phyloP scores from a whole-genome alignment of 2,113 vertebrate species.

The Acinonyx jubatus region DNA sequence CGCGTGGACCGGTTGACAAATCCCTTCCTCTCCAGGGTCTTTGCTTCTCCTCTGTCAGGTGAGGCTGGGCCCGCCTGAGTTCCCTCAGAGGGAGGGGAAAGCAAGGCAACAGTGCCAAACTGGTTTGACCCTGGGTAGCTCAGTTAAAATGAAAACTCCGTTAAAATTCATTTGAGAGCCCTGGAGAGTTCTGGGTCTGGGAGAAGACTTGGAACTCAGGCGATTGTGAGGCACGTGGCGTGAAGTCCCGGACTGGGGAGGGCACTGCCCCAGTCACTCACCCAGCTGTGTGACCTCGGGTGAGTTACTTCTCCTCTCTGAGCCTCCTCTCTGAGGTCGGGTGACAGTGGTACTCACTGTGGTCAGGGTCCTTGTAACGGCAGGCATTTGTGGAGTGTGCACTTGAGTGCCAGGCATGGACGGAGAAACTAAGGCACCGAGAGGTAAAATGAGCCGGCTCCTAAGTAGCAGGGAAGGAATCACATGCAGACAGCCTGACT shows the following conservation, averaged over 20 bases:
- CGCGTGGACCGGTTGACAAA: neutral
- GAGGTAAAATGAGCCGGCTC: neutral
- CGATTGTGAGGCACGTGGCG: rapidly evolving
- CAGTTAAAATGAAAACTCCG: neutral
- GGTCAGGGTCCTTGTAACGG: neutral
- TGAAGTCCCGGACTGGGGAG: neutral
- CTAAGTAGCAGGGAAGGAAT: neutral
- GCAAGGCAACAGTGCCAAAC: neutral
- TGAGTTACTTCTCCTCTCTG: neutral
- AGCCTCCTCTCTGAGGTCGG: neutral
- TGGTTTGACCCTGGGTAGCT: neutral
- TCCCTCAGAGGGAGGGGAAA: neutral
- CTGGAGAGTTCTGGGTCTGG: neutral
- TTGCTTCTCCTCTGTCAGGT: neutral
- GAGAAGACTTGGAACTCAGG: neutral
- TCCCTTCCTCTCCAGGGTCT: neutral
- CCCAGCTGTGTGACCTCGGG: neutral
- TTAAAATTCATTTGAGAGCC: neutral
- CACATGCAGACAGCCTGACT: neutral
- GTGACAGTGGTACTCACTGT: rapidly evolving
- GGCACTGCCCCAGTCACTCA: too few species aligned
- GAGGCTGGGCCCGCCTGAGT: neutral
- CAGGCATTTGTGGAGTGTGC: rapidly evolving
- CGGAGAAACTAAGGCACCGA: neutral
- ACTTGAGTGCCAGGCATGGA: rapidly evolving